Evolutionary conservation across 1,140 invertebrate genomes (phyloP), one percentile per base, ranked within the genome.

Genomic region (Zaprionus nigranus): DNA sequence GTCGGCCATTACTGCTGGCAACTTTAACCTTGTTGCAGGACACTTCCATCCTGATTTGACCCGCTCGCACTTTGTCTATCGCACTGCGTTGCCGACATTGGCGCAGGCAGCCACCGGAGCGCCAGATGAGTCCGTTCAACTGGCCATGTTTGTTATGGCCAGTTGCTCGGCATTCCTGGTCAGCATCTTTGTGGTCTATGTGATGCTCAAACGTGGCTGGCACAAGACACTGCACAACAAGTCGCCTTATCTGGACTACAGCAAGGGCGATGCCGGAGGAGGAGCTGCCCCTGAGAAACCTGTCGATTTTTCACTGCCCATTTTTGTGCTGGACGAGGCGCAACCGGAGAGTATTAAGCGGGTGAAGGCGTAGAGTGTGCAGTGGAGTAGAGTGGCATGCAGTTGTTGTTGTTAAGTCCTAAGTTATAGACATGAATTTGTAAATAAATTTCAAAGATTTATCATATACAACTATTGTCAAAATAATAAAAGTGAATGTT

Each of bases 81-180:
- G 83, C 22, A 80, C 79, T 20, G 79, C 75, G 0, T 58, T 17
- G 20, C 59, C 83, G 0, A 81, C 88, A 0, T 61, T 81, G 22
- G 79, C 91, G 0, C 82, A 92, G 57, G 80, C 85, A 2, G 82
- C 82, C 38, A 81, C 86, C 9, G 9, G 30, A 1, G 73, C 90
- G 3, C 77, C 78, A 22, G 88, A 88, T 28, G 82, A 90, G 20
- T 92, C 87, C 30, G 86, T 93, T 1, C 92, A 93, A 26, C 58
- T 92, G 76, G 90, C 91, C 36, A 79, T 93, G 30, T 93, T 93
- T 36, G 91, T 93, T 12, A 80, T 92, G 76, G 92, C 91, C 66
- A 93, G 91, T 38, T 84, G 92, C 34, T 92, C 92, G 5, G 92
- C 92, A 12, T 92, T 93, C 38, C 74, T 93, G 38, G 88, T 93